A percentile compares a stretch with the other conserved stretches of the same genome.
phyloP scores from a whole-genome alignment of 2,113 vertebrate genomes.

The Dunckerocampus dactyliophorus region DNA sequence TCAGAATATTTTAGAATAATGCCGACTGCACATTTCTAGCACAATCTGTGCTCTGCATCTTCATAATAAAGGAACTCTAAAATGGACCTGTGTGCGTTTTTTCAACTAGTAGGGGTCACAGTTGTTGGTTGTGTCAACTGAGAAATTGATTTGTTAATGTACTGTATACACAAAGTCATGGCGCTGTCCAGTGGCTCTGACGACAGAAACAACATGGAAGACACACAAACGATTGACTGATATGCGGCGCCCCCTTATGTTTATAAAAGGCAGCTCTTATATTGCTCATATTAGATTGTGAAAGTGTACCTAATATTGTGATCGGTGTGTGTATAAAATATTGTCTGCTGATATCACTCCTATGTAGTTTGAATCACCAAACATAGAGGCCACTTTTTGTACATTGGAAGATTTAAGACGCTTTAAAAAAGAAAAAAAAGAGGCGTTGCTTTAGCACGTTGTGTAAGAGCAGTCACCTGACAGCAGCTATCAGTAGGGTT shows the following conservation, averaged over 20 bases:
- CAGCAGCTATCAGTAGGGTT: too few relatives aligned
- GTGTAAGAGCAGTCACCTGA: too few relatives aligned
- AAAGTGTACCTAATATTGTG: too few relatives aligned
- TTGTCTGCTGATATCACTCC: too few relatives aligned
- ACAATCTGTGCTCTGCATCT: background rate
- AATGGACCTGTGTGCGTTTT: background rate
- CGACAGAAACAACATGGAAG: background rate
- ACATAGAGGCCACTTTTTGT: too few relatives aligned
- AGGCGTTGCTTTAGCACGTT: too few relatives aligned
- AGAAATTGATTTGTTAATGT: background rate
- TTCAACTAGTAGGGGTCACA: background rate
- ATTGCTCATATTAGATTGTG: too few relatives aligned
- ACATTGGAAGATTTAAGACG: too few relatives aligned
- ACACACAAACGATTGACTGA: background rate
- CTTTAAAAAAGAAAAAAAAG: too few relatives aligned
- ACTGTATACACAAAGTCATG: too few relatives aligned
- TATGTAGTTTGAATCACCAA: too few relatives aligned
- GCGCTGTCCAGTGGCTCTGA: background rate
- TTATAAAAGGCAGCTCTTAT: background rate
- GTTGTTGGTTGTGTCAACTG: background rate
- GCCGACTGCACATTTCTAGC: background rate
- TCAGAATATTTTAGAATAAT: background rate
- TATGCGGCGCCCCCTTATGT: constrained; percentile 53
- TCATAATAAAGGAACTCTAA: background rate
- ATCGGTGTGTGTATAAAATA: too few relatives aligned